These are phyloP conservation scores for Julus scanicus DNA, from an alignment of 2,888 invertebrate species.

Conservation along the genomic window DNA sequence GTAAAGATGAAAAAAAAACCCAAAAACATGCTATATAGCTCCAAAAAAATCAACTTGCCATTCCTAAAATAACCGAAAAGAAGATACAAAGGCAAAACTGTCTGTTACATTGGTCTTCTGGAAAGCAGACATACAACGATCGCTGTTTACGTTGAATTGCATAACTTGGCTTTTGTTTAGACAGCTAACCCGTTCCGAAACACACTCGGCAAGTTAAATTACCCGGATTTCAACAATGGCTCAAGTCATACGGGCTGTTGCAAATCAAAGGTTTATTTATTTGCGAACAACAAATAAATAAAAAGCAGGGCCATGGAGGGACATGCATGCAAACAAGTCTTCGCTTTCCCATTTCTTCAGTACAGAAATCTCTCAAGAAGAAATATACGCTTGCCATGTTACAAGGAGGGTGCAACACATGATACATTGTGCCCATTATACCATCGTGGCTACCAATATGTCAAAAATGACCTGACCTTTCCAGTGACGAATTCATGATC, in stretches of 20 bases:
- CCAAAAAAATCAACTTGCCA: constrained; percentile 15
- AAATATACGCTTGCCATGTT: no score
- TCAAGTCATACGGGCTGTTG: neutral
- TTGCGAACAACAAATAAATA: constrained; percentile 20
- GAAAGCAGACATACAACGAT: neutral
- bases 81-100: neutral
- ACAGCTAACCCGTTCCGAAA: constrained; percentile 25
- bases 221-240: neutral
- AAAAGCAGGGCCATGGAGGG: neutral
- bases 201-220: neutral
- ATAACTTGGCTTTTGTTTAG: constrained; percentile 35
- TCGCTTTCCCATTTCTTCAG: neutral
- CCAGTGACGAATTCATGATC: no score
- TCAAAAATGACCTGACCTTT: no score
- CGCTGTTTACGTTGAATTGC: neutral
- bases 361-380: no score
- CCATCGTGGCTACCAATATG: no score
- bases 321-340: neutral
- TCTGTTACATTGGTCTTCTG: neutral
- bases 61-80: neutral
- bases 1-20: neutral
- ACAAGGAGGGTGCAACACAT: no score
- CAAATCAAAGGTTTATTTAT: constrained; percentile 13
- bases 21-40: neutral
- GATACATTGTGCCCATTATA: no score